A percentile compares a stretch with the other conserved stretches of the same genome.
phyloP scores from a whole-genome alignment of 2,888 invertebrate species.

The Minunthozetes semirufus region DNA sequence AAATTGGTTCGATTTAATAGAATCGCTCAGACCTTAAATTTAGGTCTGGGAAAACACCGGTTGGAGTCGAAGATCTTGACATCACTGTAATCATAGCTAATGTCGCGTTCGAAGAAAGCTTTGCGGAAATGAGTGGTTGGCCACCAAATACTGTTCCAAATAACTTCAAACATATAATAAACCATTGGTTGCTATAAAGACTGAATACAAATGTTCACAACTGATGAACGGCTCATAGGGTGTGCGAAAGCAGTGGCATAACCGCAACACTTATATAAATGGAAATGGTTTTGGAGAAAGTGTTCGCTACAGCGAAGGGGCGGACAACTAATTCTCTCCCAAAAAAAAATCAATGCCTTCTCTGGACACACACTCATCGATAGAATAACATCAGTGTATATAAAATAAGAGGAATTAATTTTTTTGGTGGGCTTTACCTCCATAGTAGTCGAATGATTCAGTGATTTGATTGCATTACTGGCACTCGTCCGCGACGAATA shows the following conservation, averaged over 20 bases:
- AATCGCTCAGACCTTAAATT: no score
- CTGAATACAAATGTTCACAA: neutral
- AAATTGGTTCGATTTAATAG: no score
- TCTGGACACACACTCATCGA: neutral
- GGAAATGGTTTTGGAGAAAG: constrained; percentile 7
- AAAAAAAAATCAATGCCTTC: neutral
- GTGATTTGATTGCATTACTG: constrained; percentile 89
- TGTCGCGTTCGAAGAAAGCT: neutral
- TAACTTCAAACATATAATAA: constrained; percentile 6
- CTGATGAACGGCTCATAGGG: neutral
- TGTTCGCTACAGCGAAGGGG: constrained; percentile 2
- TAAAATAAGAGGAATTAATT: constrained; percentile 6
- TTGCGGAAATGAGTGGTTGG: constrained; percentile 3
- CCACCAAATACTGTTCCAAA: neutral
- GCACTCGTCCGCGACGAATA: constrained; percentile 95
- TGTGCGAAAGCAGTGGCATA: neutral
- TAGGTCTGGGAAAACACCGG: no score
- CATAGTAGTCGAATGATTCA: constrained; percentile 99
- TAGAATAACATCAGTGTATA: neutral
- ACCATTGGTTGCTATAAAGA: neutral
- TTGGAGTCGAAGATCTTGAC: no score
- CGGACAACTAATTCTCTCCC: neutral
- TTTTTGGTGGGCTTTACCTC: constrained; percentile 58
- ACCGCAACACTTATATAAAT: constrained; percentile 1
- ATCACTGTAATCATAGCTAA: neutral